A percentile compares a stretch with the other conserved stretches of the same genome.
Evolutionary conservation across 2,797 vertebrate species (phyloP).

Genomic region (Chromis chromis): DNA sequence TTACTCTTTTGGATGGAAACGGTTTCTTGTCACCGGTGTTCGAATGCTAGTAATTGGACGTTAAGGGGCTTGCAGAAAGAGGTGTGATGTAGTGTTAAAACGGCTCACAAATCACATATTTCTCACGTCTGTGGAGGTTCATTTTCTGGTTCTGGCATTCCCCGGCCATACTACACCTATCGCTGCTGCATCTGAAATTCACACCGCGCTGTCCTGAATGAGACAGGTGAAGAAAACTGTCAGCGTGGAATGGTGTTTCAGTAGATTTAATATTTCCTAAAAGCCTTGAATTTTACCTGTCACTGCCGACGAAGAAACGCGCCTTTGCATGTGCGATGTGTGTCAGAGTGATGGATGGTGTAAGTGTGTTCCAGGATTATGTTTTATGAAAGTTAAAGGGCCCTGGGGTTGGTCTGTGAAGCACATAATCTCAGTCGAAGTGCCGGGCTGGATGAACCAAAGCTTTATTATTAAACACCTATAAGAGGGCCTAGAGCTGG

Average conservation of each 20-base stretch:
- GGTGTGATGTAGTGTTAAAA: conserved; percentile 76
- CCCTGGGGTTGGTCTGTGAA: conserved; percentile 81
- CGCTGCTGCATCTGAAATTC: conserved; percentile 31
- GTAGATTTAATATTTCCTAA: conserved; percentile 61
- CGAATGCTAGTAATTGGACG: conserved; percentile 75
- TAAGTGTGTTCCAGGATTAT: conserved; percentile 80
- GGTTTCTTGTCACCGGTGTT: conserved; percentile 60
- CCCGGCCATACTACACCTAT: neutral
- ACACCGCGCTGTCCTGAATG: conserved; percentile 29
- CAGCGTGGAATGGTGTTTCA: conserved; percentile 18
- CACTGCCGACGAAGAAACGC: conserved; percentile 35
- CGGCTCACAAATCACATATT: conserved; percentile 71
- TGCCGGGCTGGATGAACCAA: conserved; percentile 79
- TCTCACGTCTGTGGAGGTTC: conserved; percentile 71
- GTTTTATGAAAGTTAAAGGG: conserved; percentile 81
- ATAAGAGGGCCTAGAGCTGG: conserved; percentile 65
- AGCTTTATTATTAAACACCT: conserved; percentile 87
- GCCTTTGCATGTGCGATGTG: conserved; percentile 54
- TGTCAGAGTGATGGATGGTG: conserved; percentile 78
- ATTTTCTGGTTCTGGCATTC: conserved; percentile 30
- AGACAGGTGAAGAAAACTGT: conserved; percentile 64
- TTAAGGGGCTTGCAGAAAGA: conserved; percentile 72
- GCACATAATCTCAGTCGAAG: conserved; percentile 80
- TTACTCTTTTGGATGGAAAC: conserved; percentile 76
- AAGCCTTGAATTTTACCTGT: conserved; percentile 71